Percentiles rank a stretch among this genome's conserved stretches.
These are phyloP conservation scores for Phyllotreta striolata DNA, from an alignment of 2,888 invertebrate species.

Conservation along the genomic window DNA sequence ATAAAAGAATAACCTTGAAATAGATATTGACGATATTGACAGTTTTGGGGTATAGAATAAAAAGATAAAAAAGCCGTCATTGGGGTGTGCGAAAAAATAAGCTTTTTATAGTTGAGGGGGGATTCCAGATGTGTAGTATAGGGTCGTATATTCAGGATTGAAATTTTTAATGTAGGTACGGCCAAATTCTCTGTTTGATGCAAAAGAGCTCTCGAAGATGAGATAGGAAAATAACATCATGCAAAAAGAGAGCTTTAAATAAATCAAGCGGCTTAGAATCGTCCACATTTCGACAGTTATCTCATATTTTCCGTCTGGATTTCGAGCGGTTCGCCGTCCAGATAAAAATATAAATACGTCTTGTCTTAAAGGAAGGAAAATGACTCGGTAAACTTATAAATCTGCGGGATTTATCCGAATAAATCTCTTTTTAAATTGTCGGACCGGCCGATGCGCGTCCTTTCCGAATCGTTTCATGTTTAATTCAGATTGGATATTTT, in stretches of 20 bases:
- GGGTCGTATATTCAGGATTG: too few species aligned
- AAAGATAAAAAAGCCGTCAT: slow-evolving; percentile 1
- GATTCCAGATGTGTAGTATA: too few species aligned
- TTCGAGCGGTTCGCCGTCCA: slow-evolving; percentile 54
- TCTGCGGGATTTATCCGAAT: slow-evolving; percentile 53
- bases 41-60: slow-evolving; percentile 7
- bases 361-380: slow-evolving; percentile 53
- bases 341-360: slow-evolving; percentile 59
- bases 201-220: background rate
- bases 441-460: slow-evolving; percentile 42
- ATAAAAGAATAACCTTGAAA: slow-evolving; percentile 10
- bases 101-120: slow-evolving; percentile 2
- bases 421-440: slow-evolving; percentile 53
- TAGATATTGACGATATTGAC: slow-evolving; percentile 3
- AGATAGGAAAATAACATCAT: slow-evolving; percentile 24
- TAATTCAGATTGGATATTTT: slow-evolving; percentile 58
- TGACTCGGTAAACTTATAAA: slow-evolving; percentile 59
- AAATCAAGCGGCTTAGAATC: slow-evolving; percentile 55
- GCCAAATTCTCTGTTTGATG: background rate
- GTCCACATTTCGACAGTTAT: slow-evolving; percentile 56
- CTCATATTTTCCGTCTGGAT: slow-evolving; percentile 56
- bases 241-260: slow-evolving; percentile 40
- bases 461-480: slow-evolving; percentile 56
- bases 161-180: too few species aligned
- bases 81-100: background rate